Evolutionary conservation across 2,113 vertebrate species (phyloP).

Genomic region (Epinephelus fuscoguttatus): DNA sequence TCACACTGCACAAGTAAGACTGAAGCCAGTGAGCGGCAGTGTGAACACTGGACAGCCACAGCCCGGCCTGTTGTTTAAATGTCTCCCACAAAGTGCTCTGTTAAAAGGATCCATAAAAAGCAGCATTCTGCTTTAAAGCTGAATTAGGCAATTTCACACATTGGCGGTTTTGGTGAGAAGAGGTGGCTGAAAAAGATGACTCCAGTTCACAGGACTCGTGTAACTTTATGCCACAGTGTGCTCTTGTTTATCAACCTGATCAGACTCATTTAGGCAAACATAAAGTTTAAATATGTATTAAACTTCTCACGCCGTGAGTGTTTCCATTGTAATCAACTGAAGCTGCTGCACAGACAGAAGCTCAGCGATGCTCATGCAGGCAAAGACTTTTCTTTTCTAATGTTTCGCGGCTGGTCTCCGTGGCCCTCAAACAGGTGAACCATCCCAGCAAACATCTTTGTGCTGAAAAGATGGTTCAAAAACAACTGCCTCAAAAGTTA

Average conservation of each 20-base stretch:
- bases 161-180: not conserved
- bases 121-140: slow-evolving; percentile 17
- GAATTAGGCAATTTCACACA: slow-evolving; percentile 24
- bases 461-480: no score
- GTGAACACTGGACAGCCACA: not conserved
- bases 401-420: no score
- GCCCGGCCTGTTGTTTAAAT: not conserved
- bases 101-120: slow-evolving; percentile 25
- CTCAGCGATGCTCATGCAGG: no score
- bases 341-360: no score
- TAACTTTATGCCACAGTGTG: not conserved
- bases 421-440: no score
- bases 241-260: not conserved
- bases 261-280: not conserved
- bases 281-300: not conserved
- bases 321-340: no score
- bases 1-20: no score
- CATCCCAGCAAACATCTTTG: no score
- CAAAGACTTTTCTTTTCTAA: no score
- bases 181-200: not conserved
- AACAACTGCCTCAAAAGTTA: no score
- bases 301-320: no score
- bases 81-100: not conserved
- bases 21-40: not conserved
- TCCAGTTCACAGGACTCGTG: not conserved